phyloP scores from a whole-genome alignment of 2,113 vertebrate species.

The Peromyscus leucopus region DNA sequence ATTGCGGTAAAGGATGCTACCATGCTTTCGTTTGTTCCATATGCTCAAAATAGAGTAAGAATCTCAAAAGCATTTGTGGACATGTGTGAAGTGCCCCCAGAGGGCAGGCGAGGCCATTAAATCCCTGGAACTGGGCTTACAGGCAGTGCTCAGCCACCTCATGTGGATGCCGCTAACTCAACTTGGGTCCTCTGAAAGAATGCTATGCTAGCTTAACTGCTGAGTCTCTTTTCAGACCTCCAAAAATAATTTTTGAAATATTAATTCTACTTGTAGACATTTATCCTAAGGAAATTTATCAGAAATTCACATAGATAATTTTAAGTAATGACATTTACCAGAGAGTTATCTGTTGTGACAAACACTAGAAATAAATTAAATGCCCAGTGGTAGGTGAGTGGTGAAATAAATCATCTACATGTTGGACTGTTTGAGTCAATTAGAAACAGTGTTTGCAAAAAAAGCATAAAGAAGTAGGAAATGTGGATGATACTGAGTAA shows the following conservation, averaged over 20 bases:
- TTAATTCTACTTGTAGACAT: constrained; percentile 60
- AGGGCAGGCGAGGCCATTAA: neutral
- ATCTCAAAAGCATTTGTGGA: neutral
- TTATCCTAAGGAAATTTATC: constrained; percentile 57
- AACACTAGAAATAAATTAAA: constrained; percentile 65
- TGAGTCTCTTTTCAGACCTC: neutral
- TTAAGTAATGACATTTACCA: constrained; percentile 54
- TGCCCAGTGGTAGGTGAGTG: constrained; percentile 9
- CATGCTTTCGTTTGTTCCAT: neutral
- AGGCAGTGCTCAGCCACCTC: neutral
- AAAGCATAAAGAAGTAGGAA: neutral
- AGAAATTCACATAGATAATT: constrained; percentile 64
- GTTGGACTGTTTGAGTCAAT: neutral
- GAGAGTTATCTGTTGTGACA: constrained; percentile 59
- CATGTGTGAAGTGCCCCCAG: neutral
- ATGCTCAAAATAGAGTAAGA: neutral
- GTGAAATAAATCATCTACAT: constrained; percentile 46
- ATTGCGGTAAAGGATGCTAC: neutral
- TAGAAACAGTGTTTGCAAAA: constrained; percentile 46
- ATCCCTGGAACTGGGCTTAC: no score
- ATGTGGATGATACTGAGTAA: neutral
- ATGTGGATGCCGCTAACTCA: neutral
- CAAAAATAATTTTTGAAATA: constrained; percentile 54
- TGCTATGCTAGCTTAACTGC: neutral
- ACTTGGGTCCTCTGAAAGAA: neutral